Evolutionary conservation across 2,113 vertebrate species (phyloP).

Genomic region (Bambusicola thoracicus): DNA sequence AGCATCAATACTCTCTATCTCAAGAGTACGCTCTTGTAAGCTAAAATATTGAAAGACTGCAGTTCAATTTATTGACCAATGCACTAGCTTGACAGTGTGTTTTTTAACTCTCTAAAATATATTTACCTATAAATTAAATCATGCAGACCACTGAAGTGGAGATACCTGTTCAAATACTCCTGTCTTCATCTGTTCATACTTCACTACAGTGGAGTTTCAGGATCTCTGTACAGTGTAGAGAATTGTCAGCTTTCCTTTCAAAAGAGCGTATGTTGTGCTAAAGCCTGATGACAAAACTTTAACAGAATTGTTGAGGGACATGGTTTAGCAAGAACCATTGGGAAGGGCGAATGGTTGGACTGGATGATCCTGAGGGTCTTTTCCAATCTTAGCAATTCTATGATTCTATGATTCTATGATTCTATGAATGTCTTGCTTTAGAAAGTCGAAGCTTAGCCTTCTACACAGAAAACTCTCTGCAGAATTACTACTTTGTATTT

Average conservation of each 20-base stretch:
- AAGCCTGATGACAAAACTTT: background rate
- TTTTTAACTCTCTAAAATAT: conserved; percentile 4
- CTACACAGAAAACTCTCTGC: background rate
- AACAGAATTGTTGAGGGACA: too few relatives aligned
- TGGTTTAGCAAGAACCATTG: too few relatives aligned
- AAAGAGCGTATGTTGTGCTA: background rate
- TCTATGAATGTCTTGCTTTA: background rate
- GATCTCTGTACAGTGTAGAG: background rate
- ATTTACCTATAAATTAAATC: background rate
- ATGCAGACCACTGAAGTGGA: background rate
- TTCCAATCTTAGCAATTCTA: too few relatives aligned
- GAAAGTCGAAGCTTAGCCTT: background rate
- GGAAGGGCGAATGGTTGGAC: too few relatives aligned
- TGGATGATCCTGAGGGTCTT: too few relatives aligned
- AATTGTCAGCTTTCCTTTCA: background rate
- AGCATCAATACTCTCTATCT: background rate
- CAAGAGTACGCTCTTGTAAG: background rate
- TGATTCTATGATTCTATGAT: too few relatives aligned
- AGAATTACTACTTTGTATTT: background rate
- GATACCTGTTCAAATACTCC: background rate
- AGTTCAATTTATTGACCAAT: background rate
- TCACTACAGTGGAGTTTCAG: background rate
- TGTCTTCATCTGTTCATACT: background rate
- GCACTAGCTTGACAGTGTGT: background rate
- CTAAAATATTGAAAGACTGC: background rate